Percentiles rank a stretch among this genome's conserved stretches.
phyloP scores from a whole-genome alignment of 2,797 vertebrate genomes.

The Borostomias antarcticus region DNA sequence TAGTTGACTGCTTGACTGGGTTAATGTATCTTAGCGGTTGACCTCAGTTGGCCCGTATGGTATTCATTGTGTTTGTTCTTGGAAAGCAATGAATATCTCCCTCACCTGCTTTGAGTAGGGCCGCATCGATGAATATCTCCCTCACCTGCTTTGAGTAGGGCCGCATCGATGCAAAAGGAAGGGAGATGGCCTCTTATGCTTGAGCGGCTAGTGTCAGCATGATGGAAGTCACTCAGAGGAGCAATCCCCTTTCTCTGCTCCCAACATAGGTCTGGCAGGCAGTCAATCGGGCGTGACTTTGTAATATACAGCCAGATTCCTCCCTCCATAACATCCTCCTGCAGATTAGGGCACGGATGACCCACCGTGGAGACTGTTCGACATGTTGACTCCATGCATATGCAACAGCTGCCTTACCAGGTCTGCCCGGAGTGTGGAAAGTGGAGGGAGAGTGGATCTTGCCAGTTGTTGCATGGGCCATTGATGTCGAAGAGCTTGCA shows the following conservation, averaged over 20 bases:
- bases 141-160: slow-evolving; percentile 38
- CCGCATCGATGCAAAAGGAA: slow-evolving; percentile 37
- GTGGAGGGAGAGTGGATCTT: slow-evolving; percentile 24
- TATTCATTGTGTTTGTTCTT: slow-evolving; percentile 52
- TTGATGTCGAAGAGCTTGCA: slow-evolving; percentile 50
- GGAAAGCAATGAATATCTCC: slow-evolving; percentile 48
- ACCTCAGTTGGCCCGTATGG: slow-evolving; percentile 39
- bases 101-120: slow-evolving; percentile 38
- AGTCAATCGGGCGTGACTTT: slow-evolving; percentile 63
- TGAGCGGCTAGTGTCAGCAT: slow-evolving; percentile 48
- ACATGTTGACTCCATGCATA: slow-evolving; percentile 63
- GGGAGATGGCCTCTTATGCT: slow-evolving; percentile 50
- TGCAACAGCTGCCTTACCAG: slow-evolving; percentile 53
- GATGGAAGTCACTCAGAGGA: slow-evolving; percentile 59
- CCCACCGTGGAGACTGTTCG: slow-evolving; percentile 54
- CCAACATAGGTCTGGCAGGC: slow-evolving; percentile 47
- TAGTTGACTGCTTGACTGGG: slow-evolving; percentile 29
- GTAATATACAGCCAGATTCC: slow-evolving; percentile 59
- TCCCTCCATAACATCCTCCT: slow-evolving; percentile 49
- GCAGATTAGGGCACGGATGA: slow-evolving; percentile 60
- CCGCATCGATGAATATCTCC: slow-evolving; percentile 43
- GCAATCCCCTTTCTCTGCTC: slow-evolving; percentile 42
- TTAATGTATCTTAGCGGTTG: slow-evolving; percentile 34
- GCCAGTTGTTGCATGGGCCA: slow-evolving; percentile 43
- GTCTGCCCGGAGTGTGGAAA: slow-evolving; percentile 31